Evolutionary conservation across 2,113 vertebrate genomes (phyloP).

Genomic region (Lipotes vexillifer): DNA sequence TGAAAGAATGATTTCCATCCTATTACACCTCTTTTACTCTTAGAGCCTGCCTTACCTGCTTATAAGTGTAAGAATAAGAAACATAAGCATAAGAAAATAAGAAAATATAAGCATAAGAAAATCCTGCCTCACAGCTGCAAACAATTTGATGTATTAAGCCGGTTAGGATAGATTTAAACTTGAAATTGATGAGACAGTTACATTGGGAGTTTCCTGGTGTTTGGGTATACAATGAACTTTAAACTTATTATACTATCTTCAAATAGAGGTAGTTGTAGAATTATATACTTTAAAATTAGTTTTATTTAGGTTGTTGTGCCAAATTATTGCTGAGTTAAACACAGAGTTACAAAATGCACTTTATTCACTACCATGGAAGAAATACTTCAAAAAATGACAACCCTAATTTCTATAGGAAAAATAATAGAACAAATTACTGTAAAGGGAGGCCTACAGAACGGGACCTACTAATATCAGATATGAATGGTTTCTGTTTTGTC

Average conservation of each 20-base stretch:
- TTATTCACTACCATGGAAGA: not conserved
- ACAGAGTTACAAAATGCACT: not conserved
- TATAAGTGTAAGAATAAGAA: not conserved
- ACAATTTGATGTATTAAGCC: not conserved
- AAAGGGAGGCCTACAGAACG: not conserved
- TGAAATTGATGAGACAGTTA: not conserved
- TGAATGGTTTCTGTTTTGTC: not conserved
- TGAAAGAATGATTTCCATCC: not conserved
- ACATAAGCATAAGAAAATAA: not conserved
- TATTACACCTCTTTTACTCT: not conserved
- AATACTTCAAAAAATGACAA: not conserved
- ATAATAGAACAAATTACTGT: not conserved
- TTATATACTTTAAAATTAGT: not conserved
- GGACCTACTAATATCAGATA: not conserved
- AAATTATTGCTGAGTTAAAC: not conserved
- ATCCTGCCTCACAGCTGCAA: not conserved
- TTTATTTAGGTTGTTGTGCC: not conserved
- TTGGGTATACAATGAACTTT: not conserved
- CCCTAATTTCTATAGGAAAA: not conserved
- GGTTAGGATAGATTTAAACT: conserved; percentile 5
- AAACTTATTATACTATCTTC: not conserved
- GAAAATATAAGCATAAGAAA: not conserved
- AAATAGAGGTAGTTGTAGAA: not conserved
- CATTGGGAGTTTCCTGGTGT: not conserved
- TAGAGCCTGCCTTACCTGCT: not conserved